Evolutionary conservation across 2,888 invertebrate genomes (phyloP).

Genomic region (Drosophila ustulata): DNA sequence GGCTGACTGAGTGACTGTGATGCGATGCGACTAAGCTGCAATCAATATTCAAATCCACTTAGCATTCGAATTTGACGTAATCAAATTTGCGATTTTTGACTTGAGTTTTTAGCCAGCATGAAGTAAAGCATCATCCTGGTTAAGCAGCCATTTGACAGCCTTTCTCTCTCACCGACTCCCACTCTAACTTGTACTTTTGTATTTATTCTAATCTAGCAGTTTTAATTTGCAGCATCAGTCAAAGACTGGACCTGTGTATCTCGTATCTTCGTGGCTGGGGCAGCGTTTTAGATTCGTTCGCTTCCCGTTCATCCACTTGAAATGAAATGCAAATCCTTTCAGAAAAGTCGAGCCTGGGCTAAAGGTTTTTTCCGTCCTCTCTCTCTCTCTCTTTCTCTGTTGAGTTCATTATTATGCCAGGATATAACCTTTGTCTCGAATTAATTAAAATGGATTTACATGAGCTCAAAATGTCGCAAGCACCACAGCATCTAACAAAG

Average conservation of each 20-base stretch:
- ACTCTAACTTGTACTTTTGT: slow-evolving; percentile 47
- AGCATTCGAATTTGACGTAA: slow-evolving; percentile 74
- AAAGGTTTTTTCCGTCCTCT: slow-evolving; percentile 39
- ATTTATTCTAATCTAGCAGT: slow-evolving; percentile 75
- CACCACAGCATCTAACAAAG: slow-evolving; percentile 59
- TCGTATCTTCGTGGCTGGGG: background rate
- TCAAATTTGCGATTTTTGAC: slow-evolving; percentile 75
- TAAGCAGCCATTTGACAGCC: slow-evolving; percentile 24
- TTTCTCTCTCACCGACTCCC: background rate
- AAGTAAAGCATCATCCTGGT: slow-evolving; percentile 22
- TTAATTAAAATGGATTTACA: slow-evolving; percentile 83
- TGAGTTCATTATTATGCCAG: slow-evolving; percentile 73
- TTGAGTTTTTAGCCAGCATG: slow-evolving; percentile 17
- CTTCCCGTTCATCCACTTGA: slow-evolving; percentile 75
- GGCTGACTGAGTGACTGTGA: background rate
- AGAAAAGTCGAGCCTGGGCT: slow-evolving; percentile 56
- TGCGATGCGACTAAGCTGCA: slow-evolving; percentile 66
- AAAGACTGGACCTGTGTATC: slow-evolving; percentile 9
- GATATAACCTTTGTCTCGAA: slow-evolving; percentile 81
- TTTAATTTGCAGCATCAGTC: slow-evolving; percentile 77
- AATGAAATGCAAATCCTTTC: slow-evolving; percentile 80
- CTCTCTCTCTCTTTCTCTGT: slow-evolving; percentile 33
- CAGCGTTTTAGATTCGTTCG: slow-evolving; percentile 29
- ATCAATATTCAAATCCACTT: slow-evolving; percentile 81
- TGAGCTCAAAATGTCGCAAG: slow-evolving; percentile 77